Base-by-base conservation (phyloP, 2,113 vertebrate genomes). In the Ariopsis seemanni region DNA sequence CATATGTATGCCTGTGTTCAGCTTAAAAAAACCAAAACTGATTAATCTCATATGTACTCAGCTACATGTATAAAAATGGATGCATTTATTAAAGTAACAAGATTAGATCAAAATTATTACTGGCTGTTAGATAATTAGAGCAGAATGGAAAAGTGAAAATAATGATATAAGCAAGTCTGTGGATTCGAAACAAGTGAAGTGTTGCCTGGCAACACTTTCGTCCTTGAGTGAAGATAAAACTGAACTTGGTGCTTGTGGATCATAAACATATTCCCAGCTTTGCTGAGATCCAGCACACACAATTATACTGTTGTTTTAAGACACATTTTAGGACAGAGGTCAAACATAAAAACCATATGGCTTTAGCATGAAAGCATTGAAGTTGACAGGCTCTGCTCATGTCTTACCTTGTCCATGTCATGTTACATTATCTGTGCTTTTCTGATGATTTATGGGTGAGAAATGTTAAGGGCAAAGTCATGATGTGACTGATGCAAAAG, bases 361-460 rank as follows among this genome's bases (percentile, higher is more conserved):
- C 15, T 18, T 27, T 10, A 42, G 42, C 42, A 42, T 42, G 42
- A 42, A 42, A n/a, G 50, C 50, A 48, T 27, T 57, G 14, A n/a
- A 15, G 14, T 57, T 17, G 2, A 18, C 50, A 17, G 12, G 55
- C 25, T 83, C 42, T 17, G 30, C 62, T 67, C 48, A 2, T 5
- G 48, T 69, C 92, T 92, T 87, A 93, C 92, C 92, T 90, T 82
- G 78, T 77, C 86, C 91, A 86, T 87, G 93, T 93, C 69, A 89
- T 91, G 93, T 89, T 93, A 95, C 94, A 97, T 96, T 97, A 97
- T 97, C 97, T 97, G 92, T 97, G 97, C 90, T 97, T 97, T 91
- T 97, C 97, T 84, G 97, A 97, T 92, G 97, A 97, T 95, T 97
- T 97, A 97, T 97, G 97, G 95, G 97, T 97, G 94, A 89, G 83